phyloP scores from a whole-genome alignment of 2,888 invertebrate species.

The Megalurothrips usitatus region DNA sequence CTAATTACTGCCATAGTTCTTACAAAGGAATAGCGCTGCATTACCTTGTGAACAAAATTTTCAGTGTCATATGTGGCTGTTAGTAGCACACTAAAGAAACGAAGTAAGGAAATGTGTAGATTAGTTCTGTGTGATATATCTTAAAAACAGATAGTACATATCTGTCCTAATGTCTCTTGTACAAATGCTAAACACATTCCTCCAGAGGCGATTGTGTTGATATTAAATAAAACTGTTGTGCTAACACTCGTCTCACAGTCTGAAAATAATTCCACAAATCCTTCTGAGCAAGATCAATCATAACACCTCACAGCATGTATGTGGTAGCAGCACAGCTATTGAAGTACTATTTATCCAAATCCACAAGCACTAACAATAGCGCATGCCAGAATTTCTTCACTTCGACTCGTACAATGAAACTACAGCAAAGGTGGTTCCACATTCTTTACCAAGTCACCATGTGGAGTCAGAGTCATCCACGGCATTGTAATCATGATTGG shows the following conservation, averaged over 20 bases:
- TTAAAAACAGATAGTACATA: background rate
- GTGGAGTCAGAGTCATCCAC: background rate
- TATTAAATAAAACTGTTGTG: background rate
- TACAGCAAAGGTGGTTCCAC: background rate
- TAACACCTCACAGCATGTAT: too few relatives aligned
- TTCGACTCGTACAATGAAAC: background rate
- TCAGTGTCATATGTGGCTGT: background rate
- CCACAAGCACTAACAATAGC: background rate
- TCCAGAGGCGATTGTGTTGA: background rate
- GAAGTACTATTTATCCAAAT: background rate
- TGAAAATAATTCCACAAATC: too few relatives aligned
- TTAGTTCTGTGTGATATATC: background rate
- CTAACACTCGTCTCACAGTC: too few relatives aligned
- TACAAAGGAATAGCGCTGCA: too few relatives aligned
- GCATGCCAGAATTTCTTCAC: background rate
- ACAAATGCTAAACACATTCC: too few relatives aligned
- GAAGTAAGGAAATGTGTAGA: background rate
- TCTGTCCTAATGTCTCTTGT: background rate
- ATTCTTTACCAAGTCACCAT: background rate
- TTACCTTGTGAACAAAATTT: too few relatives aligned
- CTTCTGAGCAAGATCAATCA: too few relatives aligned
- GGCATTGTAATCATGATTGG: too few relatives aligned
- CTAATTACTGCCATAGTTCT: too few relatives aligned
- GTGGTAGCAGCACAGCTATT: too few relatives aligned
- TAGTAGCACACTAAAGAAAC: background rate